A percentile compares a stretch with the other conserved stretches of the same genome.
Conservation (phyloP, 2,797 vertebrate species). For the Zenarchopterus dispar region DNA sequence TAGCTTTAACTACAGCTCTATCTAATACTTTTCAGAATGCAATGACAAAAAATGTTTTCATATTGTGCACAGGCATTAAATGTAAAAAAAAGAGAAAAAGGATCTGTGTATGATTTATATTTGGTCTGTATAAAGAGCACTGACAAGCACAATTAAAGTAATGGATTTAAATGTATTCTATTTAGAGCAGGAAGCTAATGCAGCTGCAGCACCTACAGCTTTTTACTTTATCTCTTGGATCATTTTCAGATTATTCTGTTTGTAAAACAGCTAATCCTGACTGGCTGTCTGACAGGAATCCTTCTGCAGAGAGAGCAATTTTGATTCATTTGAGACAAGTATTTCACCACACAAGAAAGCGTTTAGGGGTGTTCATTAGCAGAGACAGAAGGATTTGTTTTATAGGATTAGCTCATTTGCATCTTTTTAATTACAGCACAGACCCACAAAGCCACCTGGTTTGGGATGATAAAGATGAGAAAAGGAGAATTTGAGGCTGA, state of each 20-base stretch:
- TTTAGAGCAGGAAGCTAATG: too few relatives aligned
- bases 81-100: too few relatives aligned
- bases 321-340: constrained; percentile 50
- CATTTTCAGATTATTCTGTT: constrained; percentile 35
- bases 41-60: too few relatives aligned
- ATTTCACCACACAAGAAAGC: constrained; percentile 58
- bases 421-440: constrained; percentile 80
- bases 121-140: too few relatives aligned
- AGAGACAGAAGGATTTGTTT: constrained; percentile 65
- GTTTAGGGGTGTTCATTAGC: constrained; percentile 59
- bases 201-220: not conserved
- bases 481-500: constrained; percentile 41
- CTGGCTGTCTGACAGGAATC: constrained; percentile 31
- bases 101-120: too few relatives aligned
- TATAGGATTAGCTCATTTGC: constrained; percentile 77
- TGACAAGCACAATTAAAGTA: too few relatives aligned
- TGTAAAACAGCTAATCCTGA: constrained; percentile 37
- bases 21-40: too few relatives aligned
- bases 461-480: constrained; percentile 70
- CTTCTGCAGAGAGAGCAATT: constrained; percentile 25
- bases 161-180: too few relatives aligned
- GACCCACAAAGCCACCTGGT: constrained; percentile 76
- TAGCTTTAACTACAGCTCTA: too few relatives aligned
- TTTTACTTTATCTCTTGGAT: constrained; percentile 49
- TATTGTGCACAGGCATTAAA: too few relatives aligned